Evolutionary conservation across 2,113 vertebrate genomes (phyloP), one percentile per base, ranked within the genome.

Genomic region (Delphinapterus leucas): DNA sequence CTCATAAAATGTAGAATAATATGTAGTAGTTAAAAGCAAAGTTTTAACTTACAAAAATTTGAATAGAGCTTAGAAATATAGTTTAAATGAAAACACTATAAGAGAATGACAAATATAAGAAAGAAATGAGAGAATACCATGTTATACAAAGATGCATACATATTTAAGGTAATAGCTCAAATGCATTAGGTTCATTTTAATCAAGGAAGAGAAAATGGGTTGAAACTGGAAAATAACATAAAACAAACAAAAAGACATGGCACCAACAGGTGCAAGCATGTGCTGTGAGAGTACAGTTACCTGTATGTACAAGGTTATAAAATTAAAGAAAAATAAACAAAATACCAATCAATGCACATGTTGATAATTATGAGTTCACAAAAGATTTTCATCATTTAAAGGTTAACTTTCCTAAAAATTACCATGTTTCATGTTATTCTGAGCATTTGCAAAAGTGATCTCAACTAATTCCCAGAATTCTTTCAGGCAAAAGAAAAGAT

Each of bases 401-500:
- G 44, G 41, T 55, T 68, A 93, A 70, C 21, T 15, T 65, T 86
- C 18, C 2, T 44, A 86, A 44, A 83, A 88, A 82, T 41, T 70
- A 79, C 38, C 15, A 44, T 87, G 31, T 76, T 93, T 95, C 74
- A 41, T 77, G 38, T 89, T 89, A 82, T 90, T 83, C 47, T 93
- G 49, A 73, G 11, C 21, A 74, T 79, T 95, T 61, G 88, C 60
- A 82, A 88, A 95, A 86, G 84, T 26, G 2, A 90, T 53, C 33
- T 79, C 76, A 49, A 49, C 71, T 84, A 70, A 96, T 81, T 93
- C 60, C 18, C 31, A 53, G 55, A 88, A 93, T 49, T 95, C 33
- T 94, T 82, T 82, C 82, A 81, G 60, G 60, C 81, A 93, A 95
- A 92, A 82, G 17, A 74, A 91, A 77, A 92, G 55, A 53, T 38